Evolutionary conservation across 2,888 invertebrate species (phyloP).

Genomic region (Polyommatus iphigenia): DNA sequence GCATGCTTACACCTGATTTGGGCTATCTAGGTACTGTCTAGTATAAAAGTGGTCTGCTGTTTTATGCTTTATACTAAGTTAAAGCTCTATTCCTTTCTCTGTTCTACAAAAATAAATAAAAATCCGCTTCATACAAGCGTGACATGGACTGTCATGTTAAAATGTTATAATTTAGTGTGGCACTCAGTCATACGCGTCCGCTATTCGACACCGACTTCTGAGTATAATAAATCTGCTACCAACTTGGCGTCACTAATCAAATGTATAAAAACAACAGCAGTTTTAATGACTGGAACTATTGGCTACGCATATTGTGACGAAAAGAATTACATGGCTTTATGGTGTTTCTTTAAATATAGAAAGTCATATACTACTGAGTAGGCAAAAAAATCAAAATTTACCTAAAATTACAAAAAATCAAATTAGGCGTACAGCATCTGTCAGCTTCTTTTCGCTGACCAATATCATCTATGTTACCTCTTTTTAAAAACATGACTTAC

Average conservation of each 20-base stretch:
- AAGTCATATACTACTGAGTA: no score
- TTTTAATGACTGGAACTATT: constrained; percentile 44
- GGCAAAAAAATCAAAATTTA: no score
- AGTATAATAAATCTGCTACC: constrained; percentile 68
- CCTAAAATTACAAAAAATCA: no score
- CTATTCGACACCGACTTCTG: constrained; percentile 68
- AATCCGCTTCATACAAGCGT: constrained; percentile 56
- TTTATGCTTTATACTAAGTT: background rate
- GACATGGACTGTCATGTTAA: constrained; percentile 70
- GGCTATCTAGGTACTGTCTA: no score
- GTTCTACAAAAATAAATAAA: constrained; percentile 38
- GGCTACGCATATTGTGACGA: constrained; percentile 33
- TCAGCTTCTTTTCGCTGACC: no score
- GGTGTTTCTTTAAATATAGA: background rate
- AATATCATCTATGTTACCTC: no score
- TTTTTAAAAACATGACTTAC: no score
- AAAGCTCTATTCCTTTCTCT: background rate
- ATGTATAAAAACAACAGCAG: constrained; percentile 73
- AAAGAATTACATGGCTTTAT: background rate
- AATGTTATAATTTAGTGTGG: constrained; percentile 76
- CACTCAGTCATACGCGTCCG: constrained; percentile 67
- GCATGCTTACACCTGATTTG: no score
- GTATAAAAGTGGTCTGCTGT: background rate
- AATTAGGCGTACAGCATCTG: no score
- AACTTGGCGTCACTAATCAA: constrained; percentile 66